phyloP scores from a whole-genome alignment of 2,113 vertebrate species.

The Gobio gobio region DNA sequence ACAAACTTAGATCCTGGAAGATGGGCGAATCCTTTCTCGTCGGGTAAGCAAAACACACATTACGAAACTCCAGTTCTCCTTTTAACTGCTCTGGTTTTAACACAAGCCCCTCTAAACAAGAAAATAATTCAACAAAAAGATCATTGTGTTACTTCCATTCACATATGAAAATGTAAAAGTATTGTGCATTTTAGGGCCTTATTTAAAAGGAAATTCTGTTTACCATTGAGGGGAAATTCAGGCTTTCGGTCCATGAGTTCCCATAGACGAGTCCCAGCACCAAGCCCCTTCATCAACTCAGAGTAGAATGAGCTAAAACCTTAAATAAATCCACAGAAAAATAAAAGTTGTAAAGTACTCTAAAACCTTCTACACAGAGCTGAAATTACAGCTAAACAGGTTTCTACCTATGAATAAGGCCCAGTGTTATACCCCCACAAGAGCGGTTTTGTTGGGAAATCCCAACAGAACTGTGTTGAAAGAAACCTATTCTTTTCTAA shows the following conservation, averaged over 20 bases:
- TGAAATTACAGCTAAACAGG: not conserved
- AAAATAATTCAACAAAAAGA: conserved; percentile 29
- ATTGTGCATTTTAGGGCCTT: not conserved
- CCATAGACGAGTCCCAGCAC: conserved; percentile 93
- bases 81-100: conserved; percentile 81
- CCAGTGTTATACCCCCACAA: not conserved
- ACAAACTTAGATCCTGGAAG: conserved; percentile 87
- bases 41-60: conserved; percentile 89
- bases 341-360: not conserved
- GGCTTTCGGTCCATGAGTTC: conserved; percentile 91
- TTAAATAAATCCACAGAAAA: conserved; percentile 60
- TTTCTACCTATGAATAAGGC: conserved; percentile 28
- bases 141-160: not conserved
- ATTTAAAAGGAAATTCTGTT: conserved; percentile 46
- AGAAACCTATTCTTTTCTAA: conserved; percentile 9
- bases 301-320: conserved; percentile 97
- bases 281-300: conserved; percentile 96
- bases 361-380: not conserved
- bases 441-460: conserved; percentile 17
- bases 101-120: conserved; percentile 79
- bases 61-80: conserved; percentile 85
- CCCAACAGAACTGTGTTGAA: conserved; percentile 16
- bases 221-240: conserved; percentile 85
- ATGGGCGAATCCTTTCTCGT: conserved; percentile 84
- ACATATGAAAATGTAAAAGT: not conserved